Evolutionary conservation across 2,888 invertebrate genomes (phyloP), one percentile per base, ranked within the genome.

Genomic region (Eupeodes latifasciatus): DNA sequence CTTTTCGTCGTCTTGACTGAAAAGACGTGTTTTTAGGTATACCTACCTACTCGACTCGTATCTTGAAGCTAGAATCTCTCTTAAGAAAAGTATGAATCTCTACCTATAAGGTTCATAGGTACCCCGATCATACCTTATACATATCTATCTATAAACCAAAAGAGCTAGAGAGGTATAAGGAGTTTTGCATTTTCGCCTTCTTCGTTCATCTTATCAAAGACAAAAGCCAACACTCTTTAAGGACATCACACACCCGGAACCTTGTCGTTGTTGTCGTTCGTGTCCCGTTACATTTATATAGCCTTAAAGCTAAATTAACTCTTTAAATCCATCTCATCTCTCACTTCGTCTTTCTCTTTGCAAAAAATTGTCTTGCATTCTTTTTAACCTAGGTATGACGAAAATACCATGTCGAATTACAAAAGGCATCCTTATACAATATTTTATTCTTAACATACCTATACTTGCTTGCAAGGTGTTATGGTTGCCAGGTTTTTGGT

Each of bases 231-330:
- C 51, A 72, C 81, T 81, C 9, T 81, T 77, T 27, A 27, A 81
- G 67, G 64, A 53, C 49, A 40, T 7, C 51, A 66, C 47, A 10
- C 19, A 16, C 2, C 47, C 69, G 62, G 10, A 64, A 62, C 67
- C 57, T 49, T 47, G 19, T 77, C 34, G 59, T 47, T 40, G 36
- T 55, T 40, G 16, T 34, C 57, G 12, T n/a, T 34, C 47, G n/a
- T 44, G 36, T 51, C 36, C 51, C 6, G 40, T 81, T 85, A 69
- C 67, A 74, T 77, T 72, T 59, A 47, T 59, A 47, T 57, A 57
- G 81, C 81, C 77, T 85, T 81, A 85, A 85, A 81, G 85, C 69
- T 47, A 81, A 82, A 88, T 88, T 88, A 85, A 85, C 88, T 81
- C 88, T 88, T 88, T 88, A 88, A 88, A 71, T 64, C 74, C 40